A percentile compares a stretch with the other conserved stretches of the same genome.
phyloP scores from a whole-genome alignment of 2,797 vertebrate genomes.

The Notamacropus eugenii region DNA sequence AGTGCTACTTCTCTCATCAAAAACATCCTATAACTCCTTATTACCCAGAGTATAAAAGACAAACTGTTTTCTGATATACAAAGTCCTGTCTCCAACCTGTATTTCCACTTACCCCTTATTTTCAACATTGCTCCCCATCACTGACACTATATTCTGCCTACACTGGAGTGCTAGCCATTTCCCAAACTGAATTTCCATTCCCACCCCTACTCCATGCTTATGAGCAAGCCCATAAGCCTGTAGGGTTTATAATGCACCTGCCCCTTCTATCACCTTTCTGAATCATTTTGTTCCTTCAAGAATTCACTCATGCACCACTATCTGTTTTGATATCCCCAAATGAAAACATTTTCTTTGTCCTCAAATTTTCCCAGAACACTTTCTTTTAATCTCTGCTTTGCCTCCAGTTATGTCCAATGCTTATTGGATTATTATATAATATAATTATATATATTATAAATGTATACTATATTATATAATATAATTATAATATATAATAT shows the following conservation, averaged over 20 bases:
- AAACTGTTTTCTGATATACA: too few relatives aligned
- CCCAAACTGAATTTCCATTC: neutral
- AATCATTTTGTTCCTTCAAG: neutral
- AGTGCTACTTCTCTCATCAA: too few relatives aligned
- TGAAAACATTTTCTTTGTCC: neutral
- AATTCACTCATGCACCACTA: neutral
- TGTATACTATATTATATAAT: too few relatives aligned
- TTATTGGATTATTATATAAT: neutral
- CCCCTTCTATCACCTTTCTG: neutral
- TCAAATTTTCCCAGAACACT: neutral
- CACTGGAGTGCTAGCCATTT: too few relatives aligned
- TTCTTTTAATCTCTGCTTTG: neutral
- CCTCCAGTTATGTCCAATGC: neutral
- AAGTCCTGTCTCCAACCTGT: too few relatives aligned
- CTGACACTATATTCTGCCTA: too few relatives aligned
- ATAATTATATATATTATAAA: too few relatives aligned
- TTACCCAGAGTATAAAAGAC: too few relatives aligned
- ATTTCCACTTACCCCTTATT: too few relatives aligned
- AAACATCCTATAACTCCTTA: too few relatives aligned
- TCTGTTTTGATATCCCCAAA: neutral
- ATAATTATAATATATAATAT: too few relatives aligned
- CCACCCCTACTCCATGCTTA: neutral
- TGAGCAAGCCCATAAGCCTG: neutral
- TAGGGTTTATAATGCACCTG: neutral
- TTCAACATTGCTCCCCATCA: too few relatives aligned